phyloP scores from a whole-genome alignment of 2,797 vertebrate genomes.

The Malurus leucopterus region DNA sequence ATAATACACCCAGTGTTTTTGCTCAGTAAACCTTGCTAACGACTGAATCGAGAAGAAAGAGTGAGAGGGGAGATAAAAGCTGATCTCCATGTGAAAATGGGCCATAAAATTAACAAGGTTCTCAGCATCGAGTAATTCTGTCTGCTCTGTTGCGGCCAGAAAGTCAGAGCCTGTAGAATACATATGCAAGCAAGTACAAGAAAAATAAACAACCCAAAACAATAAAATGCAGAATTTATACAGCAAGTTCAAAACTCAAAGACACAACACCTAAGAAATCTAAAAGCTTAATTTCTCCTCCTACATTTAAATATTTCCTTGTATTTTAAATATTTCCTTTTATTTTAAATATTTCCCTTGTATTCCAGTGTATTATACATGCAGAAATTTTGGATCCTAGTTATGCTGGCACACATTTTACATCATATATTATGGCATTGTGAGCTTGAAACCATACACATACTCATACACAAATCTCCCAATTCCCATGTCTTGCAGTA shows the following conservation, averaged over 20 bases:
- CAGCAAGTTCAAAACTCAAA: not conserved
- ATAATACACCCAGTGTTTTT: slow-evolving; percentile 75
- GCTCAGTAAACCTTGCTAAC: slow-evolving; percentile 65
- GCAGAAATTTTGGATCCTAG: not conserved
- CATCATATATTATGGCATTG: not conserved
- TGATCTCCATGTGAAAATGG: slow-evolving; percentile 53
- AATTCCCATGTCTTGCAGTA: not conserved
- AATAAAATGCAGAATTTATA: not conserved
- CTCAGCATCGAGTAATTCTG: slow-evolving; percentile 40
- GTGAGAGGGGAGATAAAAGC: slow-evolving; percentile 44
- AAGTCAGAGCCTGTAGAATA: not conserved
- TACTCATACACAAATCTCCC: not conserved
- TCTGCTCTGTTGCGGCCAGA: slow-evolving; percentile 15
- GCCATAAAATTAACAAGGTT: slow-evolving; percentile 55
- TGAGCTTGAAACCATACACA: no score
- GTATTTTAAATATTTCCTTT: not conserved
- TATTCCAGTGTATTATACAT: not conserved
- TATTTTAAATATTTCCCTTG: not conserved
- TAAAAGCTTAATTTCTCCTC: not conserved
- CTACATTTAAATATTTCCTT: not conserved
- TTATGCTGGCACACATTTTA: not conserved
- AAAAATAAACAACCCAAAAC: not conserved
- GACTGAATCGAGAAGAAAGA: slow-evolving; percentile 54
- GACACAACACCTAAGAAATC: not conserved
- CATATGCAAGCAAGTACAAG: not conserved